These are phyloP conservation scores for Stegana nigrithorax DNA, from an alignment of 2,888 invertebrate genomes.

Conservation along the genomic window DNA sequence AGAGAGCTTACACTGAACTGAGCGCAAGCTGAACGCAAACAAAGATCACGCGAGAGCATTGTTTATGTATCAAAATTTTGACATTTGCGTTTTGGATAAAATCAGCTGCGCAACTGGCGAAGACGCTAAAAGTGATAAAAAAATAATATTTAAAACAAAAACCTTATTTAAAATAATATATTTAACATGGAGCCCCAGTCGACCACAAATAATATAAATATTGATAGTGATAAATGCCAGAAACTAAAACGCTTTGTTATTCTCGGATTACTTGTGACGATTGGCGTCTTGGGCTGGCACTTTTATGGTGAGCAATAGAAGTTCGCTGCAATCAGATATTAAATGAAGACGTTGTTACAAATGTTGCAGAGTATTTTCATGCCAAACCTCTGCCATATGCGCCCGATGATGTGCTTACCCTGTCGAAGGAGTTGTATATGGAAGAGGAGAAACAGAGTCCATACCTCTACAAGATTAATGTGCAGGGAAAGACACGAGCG, in stretches of 20 bases:
- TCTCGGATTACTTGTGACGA: constrained; percentile 44
- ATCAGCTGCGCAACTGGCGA: neutral
- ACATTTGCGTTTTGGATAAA: neutral
- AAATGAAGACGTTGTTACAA: too few relatives aligned
- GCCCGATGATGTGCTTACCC: constrained; percentile 45
- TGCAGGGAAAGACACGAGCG: constrained; percentile 55
- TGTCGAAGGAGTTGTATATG: constrained; percentile 47
- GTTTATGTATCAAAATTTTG: neutral
- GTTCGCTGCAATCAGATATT: neutral
- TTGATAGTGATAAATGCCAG: constrained; percentile 49
- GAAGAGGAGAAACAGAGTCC: constrained; percentile 49
- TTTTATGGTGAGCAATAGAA: constrained; percentile 49
- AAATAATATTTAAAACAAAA: constrained; percentile 12
- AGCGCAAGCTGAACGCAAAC: neutral
- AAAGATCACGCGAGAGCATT: neutral
- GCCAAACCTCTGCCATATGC: constrained; percentile 44
- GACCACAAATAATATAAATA: constrained; percentile 14
- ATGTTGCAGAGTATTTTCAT: constrained; percentile 52
- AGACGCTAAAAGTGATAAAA: neutral
- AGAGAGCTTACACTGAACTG: too few relatives aligned
- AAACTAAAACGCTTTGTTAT: constrained; percentile 53
- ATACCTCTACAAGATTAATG: constrained; percentile 50
- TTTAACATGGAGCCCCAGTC: constrained; percentile 5
- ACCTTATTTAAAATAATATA: constrained; percentile 24
- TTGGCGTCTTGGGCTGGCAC: constrained; percentile 57